Base-by-base conservation (phyloP, 2,797 vertebrate species). In the Pangasius djambal region DNA sequence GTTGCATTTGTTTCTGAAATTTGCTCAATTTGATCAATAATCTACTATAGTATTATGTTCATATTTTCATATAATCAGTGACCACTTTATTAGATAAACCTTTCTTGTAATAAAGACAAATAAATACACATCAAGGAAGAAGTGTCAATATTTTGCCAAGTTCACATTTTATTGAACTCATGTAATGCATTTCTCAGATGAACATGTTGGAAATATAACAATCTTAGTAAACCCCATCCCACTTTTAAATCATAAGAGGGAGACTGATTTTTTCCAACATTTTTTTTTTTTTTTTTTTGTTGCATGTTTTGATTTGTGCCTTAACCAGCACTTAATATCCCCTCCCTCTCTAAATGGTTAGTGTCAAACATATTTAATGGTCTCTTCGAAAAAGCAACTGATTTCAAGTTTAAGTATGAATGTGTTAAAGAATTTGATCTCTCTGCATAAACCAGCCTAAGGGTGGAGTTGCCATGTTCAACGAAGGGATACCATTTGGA, bases 151-250 rank as follows among this genome's bases (percentile, higher is more conserved):
- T 94, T 90, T 93, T 94, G 91, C 94, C 91, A 96, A 94, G 94
- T 93, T 93, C 92, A 94, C 91, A 90, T 95, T 97, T 97, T 97
- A 98, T 96, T 98, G 95, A 97, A 97, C 93, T 94, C 92, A 93
- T 92, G 92, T 89, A 93, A 93, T 95, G 96, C 93, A 95, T 95
- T 92, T 93, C 65, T 94, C 93, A 94, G 90, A 85, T 94, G 94
- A 94, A 93, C 91, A 94, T 92, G 92, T 94, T 94, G 74, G 91
- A 94, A 94, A 95, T 90, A 86, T 59, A 93, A 88, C 93, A 90
- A 92, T 88, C 77, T 89, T 91, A 91, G 86, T 83, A 91, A 91
- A 92, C 85, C 82, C 88, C 67, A 81, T 77, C 77, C 70, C 87
- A 85, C 83, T 52, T 55, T 65, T 44, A 84, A 88, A 89, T 61